Percentiles rank a stretch among this genome's conserved stretches.
These are phyloP conservation scores for Sebastes kiyomatsui DNA, from an alignment of 2,797 vertebrate genomes.

Conservation along the genomic window DNA sequence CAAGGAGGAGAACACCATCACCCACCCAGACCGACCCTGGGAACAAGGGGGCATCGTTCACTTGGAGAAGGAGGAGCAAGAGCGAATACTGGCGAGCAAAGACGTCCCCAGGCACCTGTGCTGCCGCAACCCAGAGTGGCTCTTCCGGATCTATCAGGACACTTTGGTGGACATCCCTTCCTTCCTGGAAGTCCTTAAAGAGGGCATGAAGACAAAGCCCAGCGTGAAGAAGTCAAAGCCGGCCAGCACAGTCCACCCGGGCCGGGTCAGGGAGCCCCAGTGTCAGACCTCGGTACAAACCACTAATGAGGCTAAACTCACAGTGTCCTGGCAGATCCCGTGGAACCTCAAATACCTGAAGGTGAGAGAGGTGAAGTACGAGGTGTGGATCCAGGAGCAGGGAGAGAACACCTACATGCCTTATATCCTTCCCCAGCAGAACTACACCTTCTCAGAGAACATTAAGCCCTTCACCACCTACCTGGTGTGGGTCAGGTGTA, in stretches of 20 bases:
- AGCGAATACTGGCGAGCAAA: conserved; percentile 88
- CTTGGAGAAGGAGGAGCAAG: conserved; percentile 89
- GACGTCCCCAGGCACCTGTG: conserved; percentile 95
- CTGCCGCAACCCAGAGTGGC: conserved; percentile 97
- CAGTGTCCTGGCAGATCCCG: conserved; percentile 95
- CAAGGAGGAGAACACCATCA: conserved; percentile 87
- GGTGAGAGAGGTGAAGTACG: conserved; percentile 95
- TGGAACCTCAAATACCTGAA: conserved; percentile 98
- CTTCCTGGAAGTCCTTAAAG: conserved; percentile 87
- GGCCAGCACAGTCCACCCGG: conserved; percentile 88
- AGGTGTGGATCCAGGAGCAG: conserved; percentile 99
- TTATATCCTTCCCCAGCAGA: conserved; percentile 95
- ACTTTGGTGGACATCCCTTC: conserved; percentile 91
- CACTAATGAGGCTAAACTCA: conserved; percentile 89
- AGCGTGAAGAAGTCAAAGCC: conserved; percentile 85
- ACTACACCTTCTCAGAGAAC: conserved; percentile 98
- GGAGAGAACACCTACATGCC: conserved; percentile 99
- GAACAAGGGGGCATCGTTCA: conserved; percentile 96
- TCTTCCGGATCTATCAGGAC: conserved; percentile 98
- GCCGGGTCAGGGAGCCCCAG: conserved; percentile 91
- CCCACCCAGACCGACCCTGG: conserved; percentile 91
- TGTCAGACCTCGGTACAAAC: conserved; percentile 94
- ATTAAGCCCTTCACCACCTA: conserved; percentile 98
- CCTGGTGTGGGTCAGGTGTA: conserved; percentile 97
- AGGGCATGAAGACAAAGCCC: conserved; percentile 85